Conservation (phyloP, 2,888 invertebrate genomes). For the Philopedon plagiatum region DNA sequence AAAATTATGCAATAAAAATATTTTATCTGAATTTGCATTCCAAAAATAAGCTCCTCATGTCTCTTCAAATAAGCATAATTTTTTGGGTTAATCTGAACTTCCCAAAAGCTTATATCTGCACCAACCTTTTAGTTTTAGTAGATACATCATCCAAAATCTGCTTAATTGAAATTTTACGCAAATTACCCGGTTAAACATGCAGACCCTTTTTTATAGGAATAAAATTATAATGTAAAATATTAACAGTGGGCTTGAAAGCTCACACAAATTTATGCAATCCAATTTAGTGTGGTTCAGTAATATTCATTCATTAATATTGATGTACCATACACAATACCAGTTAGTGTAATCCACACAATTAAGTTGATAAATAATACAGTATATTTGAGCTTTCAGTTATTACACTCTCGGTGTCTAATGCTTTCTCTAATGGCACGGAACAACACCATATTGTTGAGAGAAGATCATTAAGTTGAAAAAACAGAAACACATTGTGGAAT, state of each 20-base stretch:
- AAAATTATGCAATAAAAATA: too few species aligned
- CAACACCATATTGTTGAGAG: conserved; percentile 2
- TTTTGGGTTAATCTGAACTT: background rate
- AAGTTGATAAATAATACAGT: conserved; percentile 36
- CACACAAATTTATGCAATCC: conserved; percentile 45
- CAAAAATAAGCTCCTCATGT: too few species aligned
- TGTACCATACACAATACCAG: conserved; percentile 37
- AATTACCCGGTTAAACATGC: conserved; percentile 31
- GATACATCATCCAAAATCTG: conserved; percentile 10
- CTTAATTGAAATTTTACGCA: conserved; percentile 37
- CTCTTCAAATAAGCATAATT: background rate
- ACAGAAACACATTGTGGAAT: conserved; percentile 12
- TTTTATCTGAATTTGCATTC: too few species aligned
- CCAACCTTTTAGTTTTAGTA: conserved; percentile 5
- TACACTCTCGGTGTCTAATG: background rate
- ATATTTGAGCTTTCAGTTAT: conserved; percentile 24
- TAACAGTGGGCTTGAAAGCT: conserved; percentile 33
- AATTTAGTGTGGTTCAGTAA: conserved; percentile 42
- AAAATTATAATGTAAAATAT: conserved; percentile 43
- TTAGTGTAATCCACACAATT: conserved; percentile 36
- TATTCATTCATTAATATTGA: conserved; percentile 47
- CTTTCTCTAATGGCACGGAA: conserved; percentile 1
- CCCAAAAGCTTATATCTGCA: background rate
- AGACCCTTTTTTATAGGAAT: conserved; percentile 24
- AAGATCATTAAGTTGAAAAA: conserved; percentile 16